Evolutionary conservation across 2,797 vertebrate genomes (phyloP).

Genomic region (Yasuhikotakia modesta): DNA sequence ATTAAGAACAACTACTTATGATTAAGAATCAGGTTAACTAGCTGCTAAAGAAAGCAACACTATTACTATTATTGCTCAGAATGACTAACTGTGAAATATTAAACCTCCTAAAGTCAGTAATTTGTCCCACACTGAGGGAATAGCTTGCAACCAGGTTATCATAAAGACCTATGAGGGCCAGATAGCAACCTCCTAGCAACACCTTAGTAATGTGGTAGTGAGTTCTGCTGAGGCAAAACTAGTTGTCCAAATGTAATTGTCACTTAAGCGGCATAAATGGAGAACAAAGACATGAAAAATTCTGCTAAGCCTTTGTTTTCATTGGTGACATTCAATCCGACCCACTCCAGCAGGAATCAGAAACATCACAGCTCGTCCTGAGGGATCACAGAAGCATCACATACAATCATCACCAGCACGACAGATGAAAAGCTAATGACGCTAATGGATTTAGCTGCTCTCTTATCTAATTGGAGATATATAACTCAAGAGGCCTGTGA

Average conservation of each 20-base stretch:
- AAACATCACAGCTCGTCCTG: background rate
- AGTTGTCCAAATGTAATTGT: too few species aligned
- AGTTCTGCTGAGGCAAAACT: background rate
- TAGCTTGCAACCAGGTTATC: too few species aligned
- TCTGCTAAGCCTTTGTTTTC: background rate
- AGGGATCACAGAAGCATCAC: background rate
- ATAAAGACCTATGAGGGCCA: too few species aligned
- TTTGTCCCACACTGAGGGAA: too few species aligned
- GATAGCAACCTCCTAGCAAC: background rate
- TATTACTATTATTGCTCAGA: background rate
- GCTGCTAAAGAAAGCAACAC: background rate
- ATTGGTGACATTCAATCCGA: background rate
- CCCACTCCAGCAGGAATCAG: background rate
- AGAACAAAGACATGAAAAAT: background rate
- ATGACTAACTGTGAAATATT: too few species aligned
- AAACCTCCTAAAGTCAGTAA: too few species aligned
- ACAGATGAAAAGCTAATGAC: slow-evolving; percentile 17
- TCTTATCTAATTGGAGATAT: slow-evolving; percentile 13
- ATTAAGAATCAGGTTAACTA: background rate
- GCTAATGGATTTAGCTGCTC: slow-evolving; percentile 34
- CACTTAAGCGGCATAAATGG: too few species aligned
- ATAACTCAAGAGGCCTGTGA: background rate
- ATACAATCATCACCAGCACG: slow-evolving; percentile 22
- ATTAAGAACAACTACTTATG: background rate
- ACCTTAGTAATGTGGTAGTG: background rate